Base-by-base conservation (phyloP, 2,113 vertebrate genomes). In the Sphyrna mokarran region DNA sequence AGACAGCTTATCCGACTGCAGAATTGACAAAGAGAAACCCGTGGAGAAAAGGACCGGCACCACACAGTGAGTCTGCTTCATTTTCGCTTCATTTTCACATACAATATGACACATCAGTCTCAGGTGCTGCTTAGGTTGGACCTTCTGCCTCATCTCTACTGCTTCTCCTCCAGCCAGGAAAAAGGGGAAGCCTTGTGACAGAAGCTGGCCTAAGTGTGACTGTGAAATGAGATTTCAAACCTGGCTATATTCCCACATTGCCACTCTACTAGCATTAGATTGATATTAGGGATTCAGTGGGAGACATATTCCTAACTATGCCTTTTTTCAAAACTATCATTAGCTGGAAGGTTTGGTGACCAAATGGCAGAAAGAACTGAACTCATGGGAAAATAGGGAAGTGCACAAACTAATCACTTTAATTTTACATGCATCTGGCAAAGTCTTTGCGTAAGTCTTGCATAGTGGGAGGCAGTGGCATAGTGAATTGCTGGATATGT, bases 21-120 rank as follows among this genome's bases (percentile, higher is more conserved):
- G 94, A 48, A 26, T 95, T 54, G 23, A 72, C 69, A 95, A 54
- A 95, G 94, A 70, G 43, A 95, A 95, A 33, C 40, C 68, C 40
- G 1, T 69, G 1, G 69, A 72, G 68, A 95, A 95, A 54, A 95
- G 66, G 68, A 43, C 23, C 40, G 70, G 69, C 40, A 13, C 69
- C 4, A 54, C 69, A 95, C 68, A 95, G 94, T 95, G 20, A 95
- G 94, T 95, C 11, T 37, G 33, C 66, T 72, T 48, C 48, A 70
- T 76, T 72, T 63, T 48, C 29, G 40, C 23, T 72, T 29, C 40
- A 48, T 20, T 72, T 54, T 95, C 94, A 72, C 37, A 54, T 3
- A 48, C 43, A 54, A 63, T 72, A 43, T 43, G 43, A 95, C 6
- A 54, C 9, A 29, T 26, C 37, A 54, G 37, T 11, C 22, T 40